A percentile compares a stretch with the other conserved stretches of the same genome.
phyloP scores from a whole-genome alignment of 2,113 vertebrate species.

The Mungos mungo region DNA sequence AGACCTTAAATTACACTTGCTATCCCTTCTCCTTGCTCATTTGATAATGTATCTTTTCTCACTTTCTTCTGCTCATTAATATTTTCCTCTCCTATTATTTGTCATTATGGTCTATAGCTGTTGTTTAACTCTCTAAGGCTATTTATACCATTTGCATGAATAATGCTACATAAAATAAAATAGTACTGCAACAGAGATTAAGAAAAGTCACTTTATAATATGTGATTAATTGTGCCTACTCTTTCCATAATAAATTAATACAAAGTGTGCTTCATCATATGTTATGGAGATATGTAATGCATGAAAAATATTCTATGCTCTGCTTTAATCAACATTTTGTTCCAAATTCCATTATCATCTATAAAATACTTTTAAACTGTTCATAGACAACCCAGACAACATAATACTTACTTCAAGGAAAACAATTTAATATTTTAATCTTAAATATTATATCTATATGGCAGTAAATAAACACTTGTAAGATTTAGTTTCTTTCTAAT shows the following conservation, averaged over 20 bases:
- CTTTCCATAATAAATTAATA: constrained; percentile 59
- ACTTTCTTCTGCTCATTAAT: constrained; percentile 55
- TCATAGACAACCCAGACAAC: not conserved
- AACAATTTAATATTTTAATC: constrained; percentile 7
- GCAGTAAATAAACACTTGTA: constrained; percentile 3
- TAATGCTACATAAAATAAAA: constrained; percentile 62
- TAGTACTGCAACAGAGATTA: constrained; percentile 4
- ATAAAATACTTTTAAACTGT: constrained; percentile 31
- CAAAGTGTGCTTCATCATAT: constrained; percentile 26
- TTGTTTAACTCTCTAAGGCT: constrained; percentile 60
- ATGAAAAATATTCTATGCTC: not conserved
- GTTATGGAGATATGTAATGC: constrained; percentile 4
- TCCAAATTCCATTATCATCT: constrained; percentile 19
- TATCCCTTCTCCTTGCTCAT: not conserved
- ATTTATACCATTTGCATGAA: constrained; percentile 64
- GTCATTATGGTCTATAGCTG: constrained; percentile 63
- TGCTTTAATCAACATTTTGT: constrained; percentile 58
- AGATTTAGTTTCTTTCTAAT: constrained; percentile 11
- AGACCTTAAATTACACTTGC: constrained; percentile 43
- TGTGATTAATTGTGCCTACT: constrained; percentile 59
- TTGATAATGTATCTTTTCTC: constrained; percentile 46
- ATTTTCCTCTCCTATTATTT: constrained; percentile 55
- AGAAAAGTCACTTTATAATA: constrained; percentile 47
- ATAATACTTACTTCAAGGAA: not conserved
- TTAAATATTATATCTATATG: not conserved